A percentile compares a stretch with the other conserved stretches of the same genome.
phyloP scores from a whole-genome alignment of 2,113 vertebrate species.

The Macquaria ambigua region DNA sequence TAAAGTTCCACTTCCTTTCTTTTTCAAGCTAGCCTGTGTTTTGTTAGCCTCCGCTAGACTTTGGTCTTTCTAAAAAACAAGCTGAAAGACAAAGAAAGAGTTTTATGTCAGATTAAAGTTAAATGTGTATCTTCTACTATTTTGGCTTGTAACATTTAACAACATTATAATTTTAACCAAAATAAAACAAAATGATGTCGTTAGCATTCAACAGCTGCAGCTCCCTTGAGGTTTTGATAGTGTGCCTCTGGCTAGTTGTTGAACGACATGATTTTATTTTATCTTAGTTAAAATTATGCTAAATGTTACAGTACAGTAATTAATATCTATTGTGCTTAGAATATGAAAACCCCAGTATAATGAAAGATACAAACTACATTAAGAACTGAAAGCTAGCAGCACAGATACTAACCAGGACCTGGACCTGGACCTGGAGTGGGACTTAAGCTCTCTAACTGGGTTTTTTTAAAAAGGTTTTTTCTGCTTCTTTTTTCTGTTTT shows the following conservation, averaged over 20 bases:
- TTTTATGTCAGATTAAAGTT: not conserved
- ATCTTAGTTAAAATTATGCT: not conserved
- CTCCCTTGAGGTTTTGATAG: too few species aligned
- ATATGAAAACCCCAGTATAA: not conserved
- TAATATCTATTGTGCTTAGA: not conserved
- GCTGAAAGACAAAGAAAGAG: too few species aligned
- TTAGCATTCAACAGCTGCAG: too few species aligned
- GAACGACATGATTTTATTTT: too few species aligned
- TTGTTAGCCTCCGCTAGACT: not conserved
- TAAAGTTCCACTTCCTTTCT: not conserved
- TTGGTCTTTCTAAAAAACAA: not conserved
- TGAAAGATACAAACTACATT: too few species aligned
- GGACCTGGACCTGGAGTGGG: not conserved
- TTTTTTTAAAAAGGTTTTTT: not conserved
- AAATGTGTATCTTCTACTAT: not conserved
- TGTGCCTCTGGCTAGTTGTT: too few species aligned
- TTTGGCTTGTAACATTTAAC: not conserved
- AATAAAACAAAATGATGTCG: too few species aligned
- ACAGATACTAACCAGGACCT: not conserved
- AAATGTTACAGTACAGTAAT: not conserved
- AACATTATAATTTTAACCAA: not conserved
- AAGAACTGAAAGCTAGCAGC: not conserved
- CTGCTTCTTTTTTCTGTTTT: constrained; percentile 26
- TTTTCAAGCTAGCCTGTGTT: not conserved
- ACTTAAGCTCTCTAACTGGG: not conserved